These are phyloP conservation scores for Polypedilum vanderplanki DNA, from an alignment of 1,140 invertebrate genomes.

Conservation along the genomic window DNA sequence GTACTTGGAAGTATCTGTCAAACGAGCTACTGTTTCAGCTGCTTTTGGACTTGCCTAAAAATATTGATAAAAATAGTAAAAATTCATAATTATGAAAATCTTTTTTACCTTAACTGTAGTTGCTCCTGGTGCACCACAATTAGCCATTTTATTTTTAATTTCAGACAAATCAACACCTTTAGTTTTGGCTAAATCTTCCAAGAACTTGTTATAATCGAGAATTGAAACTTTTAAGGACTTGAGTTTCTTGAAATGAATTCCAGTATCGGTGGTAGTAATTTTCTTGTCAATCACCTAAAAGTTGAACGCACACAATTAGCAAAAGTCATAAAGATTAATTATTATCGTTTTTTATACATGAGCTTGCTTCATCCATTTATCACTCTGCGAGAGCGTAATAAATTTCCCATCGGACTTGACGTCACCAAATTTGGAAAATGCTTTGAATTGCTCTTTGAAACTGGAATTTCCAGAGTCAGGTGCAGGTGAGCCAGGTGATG, in stretches of 20 bases:
- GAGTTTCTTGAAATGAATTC: slow-evolving; percentile 81
- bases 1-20: slow-evolving; percentile 86
- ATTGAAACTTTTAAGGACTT: slow-evolving; percentile 66
- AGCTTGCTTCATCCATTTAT: slow-evolving; percentile 94
- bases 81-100: too few species aligned
- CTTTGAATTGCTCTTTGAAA: slow-evolving; percentile 50
- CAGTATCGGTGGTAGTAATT: slow-evolving; percentile 82
- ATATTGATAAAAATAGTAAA: too few species aligned
- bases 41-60: slow-evolving; percentile 53
- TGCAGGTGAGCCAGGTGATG: neutral
- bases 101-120: slow-evolving; percentile 46
- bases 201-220: slow-evolving; percentile 71
- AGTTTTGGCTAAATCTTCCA: slow-evolving; percentile 71
- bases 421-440: slow-evolving; percentile 84
- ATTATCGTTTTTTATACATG: neutral
- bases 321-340: neutral
- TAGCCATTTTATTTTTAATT: slow-evolving; percentile 68
- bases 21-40: slow-evolving; percentile 68
- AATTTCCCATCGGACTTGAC: slow-evolving; percentile 76
- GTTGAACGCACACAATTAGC: neutral
- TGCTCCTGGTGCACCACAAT: slow-evolving; percentile 66
- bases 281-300: slow-evolving; percentile 82
- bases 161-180: slow-evolving; percentile 69
- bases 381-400: slow-evolving; percentile 80
- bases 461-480: slow-evolving; percentile 30